These are phyloP conservation scores for Pygoscelis antarcticus DNA, from an alignment of 2,113 vertebrate species.

Conservation along the genomic window DNA sequence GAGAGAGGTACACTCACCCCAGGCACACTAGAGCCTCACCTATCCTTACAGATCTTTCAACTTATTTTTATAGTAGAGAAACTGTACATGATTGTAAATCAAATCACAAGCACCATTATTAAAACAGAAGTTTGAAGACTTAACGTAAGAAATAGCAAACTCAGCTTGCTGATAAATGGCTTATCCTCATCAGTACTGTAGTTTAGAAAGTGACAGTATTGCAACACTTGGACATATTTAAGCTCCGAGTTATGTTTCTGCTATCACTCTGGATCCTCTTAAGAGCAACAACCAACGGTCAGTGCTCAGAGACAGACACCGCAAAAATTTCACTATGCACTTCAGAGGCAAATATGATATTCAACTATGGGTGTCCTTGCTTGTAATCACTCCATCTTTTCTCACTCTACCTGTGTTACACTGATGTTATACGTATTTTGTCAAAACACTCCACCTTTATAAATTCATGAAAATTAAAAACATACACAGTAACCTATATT, in stretches of 20 bases:
- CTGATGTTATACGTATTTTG: background rate
- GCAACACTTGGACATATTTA: background rate
- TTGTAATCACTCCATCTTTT: background rate
- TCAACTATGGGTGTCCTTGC: background rate
- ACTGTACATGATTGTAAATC: background rate
- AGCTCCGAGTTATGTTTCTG: background rate
- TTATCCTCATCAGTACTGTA: background rate
- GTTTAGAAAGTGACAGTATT: background rate
- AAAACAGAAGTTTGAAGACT: background rate
- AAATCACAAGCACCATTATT: background rate
- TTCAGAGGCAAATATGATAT: background rate
- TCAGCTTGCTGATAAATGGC: background rate
- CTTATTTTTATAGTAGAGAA: background rate
- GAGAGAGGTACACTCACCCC: background rate
- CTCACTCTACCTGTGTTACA: background rate
- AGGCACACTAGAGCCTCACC: background rate
- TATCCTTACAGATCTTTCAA: background rate
- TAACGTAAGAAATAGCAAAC: background rate
- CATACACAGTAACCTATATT: background rate
- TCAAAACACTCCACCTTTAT: background rate
- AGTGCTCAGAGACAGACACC: background rate
- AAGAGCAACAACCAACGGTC: background rate
- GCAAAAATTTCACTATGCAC: background rate
- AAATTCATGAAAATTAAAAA: background rate
- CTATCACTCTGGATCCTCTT: background rate